phyloP scores from a whole-genome alignment of 2,113 vertebrate genomes.

The Hyaena hyaena region DNA sequence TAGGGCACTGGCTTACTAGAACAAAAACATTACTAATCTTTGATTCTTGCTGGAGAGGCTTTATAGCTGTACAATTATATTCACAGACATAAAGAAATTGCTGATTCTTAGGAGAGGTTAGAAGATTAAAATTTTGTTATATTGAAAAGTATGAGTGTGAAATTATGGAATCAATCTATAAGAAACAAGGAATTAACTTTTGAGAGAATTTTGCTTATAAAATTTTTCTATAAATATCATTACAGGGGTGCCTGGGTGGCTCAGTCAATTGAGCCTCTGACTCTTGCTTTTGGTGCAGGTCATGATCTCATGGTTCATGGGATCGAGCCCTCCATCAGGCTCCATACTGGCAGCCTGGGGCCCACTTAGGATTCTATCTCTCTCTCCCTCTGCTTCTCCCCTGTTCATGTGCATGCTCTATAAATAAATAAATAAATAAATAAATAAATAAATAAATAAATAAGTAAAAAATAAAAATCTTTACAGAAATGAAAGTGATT shows the following conservation, averaged over 20 bases:
- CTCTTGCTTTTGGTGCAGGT: too few relatives aligned
- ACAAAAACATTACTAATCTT: slow-evolving; percentile 79
- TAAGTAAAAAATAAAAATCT: background rate
- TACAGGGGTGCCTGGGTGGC: too few relatives aligned
- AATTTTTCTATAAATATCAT: background rate
- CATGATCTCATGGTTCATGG: too few relatives aligned
- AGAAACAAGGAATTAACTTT: background rate
- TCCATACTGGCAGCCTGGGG: too few relatives aligned
- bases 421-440: too few relatives aligned
- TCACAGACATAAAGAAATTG: background rate
- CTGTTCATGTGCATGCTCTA: too few relatives aligned
- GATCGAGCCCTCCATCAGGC: too few relatives aligned
- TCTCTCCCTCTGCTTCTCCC: too few relatives aligned
- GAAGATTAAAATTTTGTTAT: slow-evolving; percentile 17
- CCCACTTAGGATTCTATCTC: too few relatives aligned
- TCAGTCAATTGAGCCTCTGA: too few relatives aligned
- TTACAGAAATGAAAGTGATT: slow-evolving; percentile 32
- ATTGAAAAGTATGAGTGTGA: background rate
- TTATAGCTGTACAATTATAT: slow-evolving; percentile 78
- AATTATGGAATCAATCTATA: background rate
- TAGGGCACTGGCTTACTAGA: slow-evolving; percentile 85
- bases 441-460: too few relatives aligned
- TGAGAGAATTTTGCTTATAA: background rate
- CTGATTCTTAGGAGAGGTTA: background rate
- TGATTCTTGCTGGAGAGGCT: slow-evolving; percentile 68